Conservation (phyloP, 64 coral and sea anemone species). For the Dendrophyllia cribrosa region DNA sequence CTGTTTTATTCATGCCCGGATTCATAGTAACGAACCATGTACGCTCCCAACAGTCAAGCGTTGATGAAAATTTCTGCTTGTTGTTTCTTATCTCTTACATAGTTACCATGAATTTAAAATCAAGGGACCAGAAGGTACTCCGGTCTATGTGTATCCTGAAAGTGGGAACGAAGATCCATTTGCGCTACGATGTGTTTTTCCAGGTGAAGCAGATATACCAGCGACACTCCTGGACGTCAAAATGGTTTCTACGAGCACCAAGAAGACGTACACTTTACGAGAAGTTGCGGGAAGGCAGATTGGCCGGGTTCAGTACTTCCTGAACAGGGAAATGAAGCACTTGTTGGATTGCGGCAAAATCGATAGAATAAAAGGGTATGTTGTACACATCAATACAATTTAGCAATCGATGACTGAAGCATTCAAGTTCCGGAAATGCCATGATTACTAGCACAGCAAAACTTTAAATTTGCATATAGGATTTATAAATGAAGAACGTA, state of each 20-base stretch:
- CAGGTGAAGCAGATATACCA: not conserved
- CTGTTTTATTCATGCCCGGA: not conserved
- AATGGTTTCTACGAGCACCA: not conserved
- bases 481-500: too few species aligned
- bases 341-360: slow-evolving; percentile 14
- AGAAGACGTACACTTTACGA: slow-evolving; percentile 28
- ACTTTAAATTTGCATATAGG: too few species aligned
- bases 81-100: not conserved
- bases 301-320: slow-evolving; percentile 56
- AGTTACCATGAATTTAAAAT: slow-evolving; percentile 47
- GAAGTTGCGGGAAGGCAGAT: slow-evolving; percentile 31
- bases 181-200: slow-evolving; percentile 11
- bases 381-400: not conserved
- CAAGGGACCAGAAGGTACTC: slow-evolving; percentile 21
- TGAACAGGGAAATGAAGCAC: slow-evolving; percentile 13
- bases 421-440: too few species aligned
- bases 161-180: slow-evolving; percentile 14
- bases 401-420: not conserved
- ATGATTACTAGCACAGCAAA: too few species aligned
- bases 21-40: not conserved
- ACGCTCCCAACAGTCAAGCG: not conserved
- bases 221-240: too few species aligned
- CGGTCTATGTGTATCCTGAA: not conserved
- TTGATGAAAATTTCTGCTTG: too few species aligned
- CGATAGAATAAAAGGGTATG: not conserved